Conservation (phyloP, 2,113 vertebrate genomes). For the Percopsis transmontana region DNA sequence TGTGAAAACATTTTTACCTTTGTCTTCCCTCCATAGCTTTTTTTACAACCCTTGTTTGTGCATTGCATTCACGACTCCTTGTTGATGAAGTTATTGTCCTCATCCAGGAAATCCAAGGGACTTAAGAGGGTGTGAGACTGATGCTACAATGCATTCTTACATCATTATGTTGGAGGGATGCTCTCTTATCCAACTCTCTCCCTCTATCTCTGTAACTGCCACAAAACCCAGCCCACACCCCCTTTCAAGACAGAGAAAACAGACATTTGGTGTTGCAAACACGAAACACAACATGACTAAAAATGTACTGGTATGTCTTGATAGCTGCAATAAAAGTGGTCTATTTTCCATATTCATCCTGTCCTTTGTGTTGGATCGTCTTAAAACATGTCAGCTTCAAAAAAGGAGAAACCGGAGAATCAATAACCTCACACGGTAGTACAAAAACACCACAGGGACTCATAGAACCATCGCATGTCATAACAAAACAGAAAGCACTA, state of each 20-base stretch:
- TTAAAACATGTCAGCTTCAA: neutral
- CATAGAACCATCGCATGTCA: neutral
- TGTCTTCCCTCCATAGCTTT: constrained; percentile 51
- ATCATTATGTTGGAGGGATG: constrained; percentile 35
- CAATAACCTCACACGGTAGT: neutral
- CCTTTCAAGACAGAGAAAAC: constrained; percentile 31
- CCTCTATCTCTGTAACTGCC: constrained; percentile 39
- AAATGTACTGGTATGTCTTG: constrained; percentile 36
- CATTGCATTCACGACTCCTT: constrained; percentile 2
- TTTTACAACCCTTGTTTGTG: constrained; percentile 22
- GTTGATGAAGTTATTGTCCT: constrained; percentile 34
- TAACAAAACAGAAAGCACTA: neutral
- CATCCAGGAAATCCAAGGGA: constrained; percentile 23
- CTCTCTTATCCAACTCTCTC: constrained; percentile 28
- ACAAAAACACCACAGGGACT: neutral
- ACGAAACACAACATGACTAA: constrained; percentile 31
- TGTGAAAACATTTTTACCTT: constrained; percentile 44
- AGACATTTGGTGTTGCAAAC: constrained; percentile 22
- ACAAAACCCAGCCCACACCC: constrained; percentile 24
- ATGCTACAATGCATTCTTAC: constrained; percentile 24
- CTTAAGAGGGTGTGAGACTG: constrained; percentile 25
- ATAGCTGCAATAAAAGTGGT: constrained; percentile 67
- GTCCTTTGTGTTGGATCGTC: neutral
- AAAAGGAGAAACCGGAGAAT: neutral
- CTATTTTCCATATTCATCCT: constrained; percentile 60